A percentile compares a stretch with the other conserved stretches of the same genome.
Evolutionary conservation across 2,888 invertebrate genomes (phyloP).

Genomic region (Alcis repandata): DNA sequence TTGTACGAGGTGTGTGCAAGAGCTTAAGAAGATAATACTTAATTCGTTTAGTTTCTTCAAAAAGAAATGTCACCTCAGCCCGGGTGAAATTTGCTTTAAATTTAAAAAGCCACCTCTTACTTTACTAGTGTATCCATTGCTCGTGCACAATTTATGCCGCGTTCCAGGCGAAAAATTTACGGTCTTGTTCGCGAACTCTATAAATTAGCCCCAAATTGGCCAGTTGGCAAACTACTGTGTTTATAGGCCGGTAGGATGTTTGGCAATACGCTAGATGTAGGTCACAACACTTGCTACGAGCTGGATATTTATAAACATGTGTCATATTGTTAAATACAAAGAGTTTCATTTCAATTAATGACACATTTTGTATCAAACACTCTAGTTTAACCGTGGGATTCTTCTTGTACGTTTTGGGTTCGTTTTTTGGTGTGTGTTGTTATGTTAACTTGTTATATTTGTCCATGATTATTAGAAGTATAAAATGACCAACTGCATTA

Average conservation of each 20-base stretch:
- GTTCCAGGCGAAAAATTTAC: slow-evolving; percentile 59
- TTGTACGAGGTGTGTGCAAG: no score
- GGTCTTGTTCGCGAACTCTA: slow-evolving; percentile 47
- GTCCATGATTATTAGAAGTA: no score
- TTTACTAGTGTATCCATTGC: slow-evolving; percentile 42
- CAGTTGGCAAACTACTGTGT: slow-evolving; percentile 29
- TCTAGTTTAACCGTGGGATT: no score
- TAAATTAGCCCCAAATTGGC: slow-evolving; percentile 50
- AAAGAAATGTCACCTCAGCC: no score
- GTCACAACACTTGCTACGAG: slow-evolving; percentile 15
- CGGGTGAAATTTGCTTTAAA: background rate
- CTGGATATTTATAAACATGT: slow-evolving; percentile 11
- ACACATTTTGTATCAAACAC: no score
- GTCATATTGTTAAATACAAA: background rate
- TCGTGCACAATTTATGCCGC: slow-evolving; percentile 56
- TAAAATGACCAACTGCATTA: no score
- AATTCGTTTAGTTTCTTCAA: no score
- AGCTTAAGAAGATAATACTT: no score
- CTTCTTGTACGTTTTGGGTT: no score
- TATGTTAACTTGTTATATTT: no score
- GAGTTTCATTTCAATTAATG: background rate
- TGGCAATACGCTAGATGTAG: slow-evolving; percentile 24
- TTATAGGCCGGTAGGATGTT: slow-evolving; percentile 26
- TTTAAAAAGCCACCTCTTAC: slow-evolving; percentile 10
- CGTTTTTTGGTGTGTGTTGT: no score